Base-by-base conservation (phyloP, 2,113 vertebrate species). In the Dunckerocampus dactyliophorus region DNA sequence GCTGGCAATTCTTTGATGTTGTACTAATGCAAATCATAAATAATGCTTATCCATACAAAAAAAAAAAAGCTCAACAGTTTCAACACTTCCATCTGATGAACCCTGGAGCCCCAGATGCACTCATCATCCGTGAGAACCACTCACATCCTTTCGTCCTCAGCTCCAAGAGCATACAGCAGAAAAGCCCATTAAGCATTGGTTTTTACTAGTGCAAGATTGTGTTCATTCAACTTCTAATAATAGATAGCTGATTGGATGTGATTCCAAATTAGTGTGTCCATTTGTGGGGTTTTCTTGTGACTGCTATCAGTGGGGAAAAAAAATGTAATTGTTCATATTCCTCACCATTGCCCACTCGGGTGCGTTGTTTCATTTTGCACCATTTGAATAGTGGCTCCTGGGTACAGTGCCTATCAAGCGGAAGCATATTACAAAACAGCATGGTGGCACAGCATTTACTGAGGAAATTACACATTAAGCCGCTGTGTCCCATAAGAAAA, bases 391-490 rank as follows among this genome's bases (percentile, higher is more conserved):
- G 66, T 65, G 75, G 79, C 82, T 83, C 77, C 67, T 34, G 85
- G 82, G 87, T 70, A 43, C 59, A 17, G 24, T 55, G 75, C 50
- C 76, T 63, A 65, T 46, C 56, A 70, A 82, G 65, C 15, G 54
- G 14, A 21, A 70, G 70, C 65, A 76, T 82, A 85, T 87, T 83
- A 82, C 70, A 78, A 84, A 82, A 69, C 87, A 88, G 85, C 87
- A 73, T 83, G 85, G 79, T 42, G 77, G 82, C 81, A 57, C 63
- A 55, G 76, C 55, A 61, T 85, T 84, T 80, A 68, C 63, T 65
- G 65, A 68, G 82, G 75, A 87, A 87, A 86, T 85, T 79, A 76
- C 81, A 85, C 81, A 84, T 87, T 74, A 84, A 79, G 60, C 78
- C 43, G 14, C 59, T 63, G 78, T 63, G 76, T 83, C 84, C 85